Evolutionary conservation across 1,140 invertebrate species (phyloP), one percentile per base, ranked within the genome.

Genomic region (Tribolium madens): DNA sequence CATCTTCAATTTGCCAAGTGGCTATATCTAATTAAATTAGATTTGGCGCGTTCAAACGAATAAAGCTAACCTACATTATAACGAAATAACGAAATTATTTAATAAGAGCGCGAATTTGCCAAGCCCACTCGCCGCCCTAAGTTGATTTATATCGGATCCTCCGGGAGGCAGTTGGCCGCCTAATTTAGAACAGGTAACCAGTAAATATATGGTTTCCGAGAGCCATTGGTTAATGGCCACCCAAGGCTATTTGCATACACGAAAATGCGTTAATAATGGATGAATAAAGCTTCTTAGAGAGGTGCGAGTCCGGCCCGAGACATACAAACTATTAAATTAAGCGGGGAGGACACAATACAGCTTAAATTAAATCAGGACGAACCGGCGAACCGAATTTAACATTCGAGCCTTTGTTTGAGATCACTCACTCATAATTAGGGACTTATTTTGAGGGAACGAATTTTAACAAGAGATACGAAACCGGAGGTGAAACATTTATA

Each of bases 41-140:
- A 64, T 33, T 64, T 12, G n/a, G 33, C 57, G 57, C 26, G 53
- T 31, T 53, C 9, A 57, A 2, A 18, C 18, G 52, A 57, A 57
- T 57, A 57, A 31, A 33, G 21, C 21, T 2, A 33, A 33, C 57
- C 21, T 13, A 33, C 26, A 64, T 64, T 33, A 26, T 33, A 64
- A 64, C 57, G 18, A 60, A 60, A 60, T 60, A 60, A 60, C 53
- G 26, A 64, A 64, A 64, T 64, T 64, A 64, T 64, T 64, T 64
- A 64, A 64, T 64, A 18, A 21, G 21, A 64, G 10, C 21, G 57
- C 57, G 57, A 18, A 64, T 64, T 33, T 64, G 57, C 21, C 57
- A 33, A 64, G 57, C 57, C 57, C 57, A 12, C 52, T 57, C 17
- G n/a, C 3, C 46, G 46, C n/a, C 17, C 10, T 64, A 31, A 33